Base-by-base conservation (phyloP, 2,113 vertebrate genomes). In the Otus sunia region DNA sequence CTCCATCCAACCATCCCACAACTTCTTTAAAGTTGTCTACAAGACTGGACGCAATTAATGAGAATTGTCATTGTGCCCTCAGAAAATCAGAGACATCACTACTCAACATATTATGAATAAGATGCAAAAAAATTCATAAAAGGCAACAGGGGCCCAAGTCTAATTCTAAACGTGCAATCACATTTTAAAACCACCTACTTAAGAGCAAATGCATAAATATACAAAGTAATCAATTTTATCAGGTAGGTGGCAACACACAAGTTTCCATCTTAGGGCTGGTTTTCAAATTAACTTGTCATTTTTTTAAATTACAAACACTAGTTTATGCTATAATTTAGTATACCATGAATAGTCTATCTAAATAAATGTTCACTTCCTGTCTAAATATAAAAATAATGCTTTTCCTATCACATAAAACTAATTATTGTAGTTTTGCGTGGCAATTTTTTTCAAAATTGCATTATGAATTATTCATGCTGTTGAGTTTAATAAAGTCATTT, bases 381-480 rank as follows among this genome's bases (percentile, higher is more conserved):
- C 97, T 91, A 96, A 97, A 96, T 90, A 96, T 14, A 80, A 97
- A 96, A 97, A 94, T 95, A 95, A 88, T 76, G 91, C 26, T 91
- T 95, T 90, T 88, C 66, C 95, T 92, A 92, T 69, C 89, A 91
- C 77, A 97, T 50, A 95, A 91, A 95, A 81, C 80, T 97, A 95
- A 96, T 95, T 95, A 94, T 69, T 89, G 74, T 23, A 68, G 41
- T 62, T 97, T 91, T 87, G 84, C 58, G 15, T 16, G 36, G 62
- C 62, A 52, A 8, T 94, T 85, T 92, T 86, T 95, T 92, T 78
- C 79, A 39, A 68, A 91, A 94, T 50, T 68, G n/a, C 66, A 21
- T 39, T 21, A 60, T 97, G 91, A 92, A 97, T 97, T 95, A 96
- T 97, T 91, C 89, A 97, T 36, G 32, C 32, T 2, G 20, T 50